phyloP scores from a whole-genome alignment of 2,888 invertebrate genomes.

The Dicyrtoma fusca region DNA sequence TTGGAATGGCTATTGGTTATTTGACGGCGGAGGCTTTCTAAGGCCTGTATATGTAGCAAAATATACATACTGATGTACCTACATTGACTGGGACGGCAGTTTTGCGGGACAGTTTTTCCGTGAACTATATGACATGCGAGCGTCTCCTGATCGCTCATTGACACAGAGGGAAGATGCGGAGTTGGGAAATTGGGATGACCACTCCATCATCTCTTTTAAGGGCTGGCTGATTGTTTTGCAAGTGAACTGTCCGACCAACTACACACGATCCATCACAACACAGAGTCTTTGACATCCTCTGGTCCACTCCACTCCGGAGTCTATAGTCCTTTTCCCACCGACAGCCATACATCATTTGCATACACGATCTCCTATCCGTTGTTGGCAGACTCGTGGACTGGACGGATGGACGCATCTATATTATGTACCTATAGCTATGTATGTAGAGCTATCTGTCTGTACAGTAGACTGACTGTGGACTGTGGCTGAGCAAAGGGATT shows the following conservation, averaged over 20 bases:
- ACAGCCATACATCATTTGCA: no score
- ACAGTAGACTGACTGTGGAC: no score
- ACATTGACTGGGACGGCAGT: no score
- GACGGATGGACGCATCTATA: no score
- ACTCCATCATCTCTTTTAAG: constrained; percentile 36
- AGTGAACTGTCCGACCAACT: constrained; percentile 38
- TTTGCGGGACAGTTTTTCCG: background rate
- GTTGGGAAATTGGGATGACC: constrained; percentile 26
- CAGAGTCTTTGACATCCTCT: constrained; percentile 31
- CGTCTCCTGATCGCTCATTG: constrained; percentile 33
- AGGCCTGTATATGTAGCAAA: no score
- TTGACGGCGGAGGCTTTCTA: no score
- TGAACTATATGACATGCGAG: constrained; percentile 14
- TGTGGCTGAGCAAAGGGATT: no score
- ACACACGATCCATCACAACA: constrained; percentile 49
- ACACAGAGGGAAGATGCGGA: constrained; percentile 29
- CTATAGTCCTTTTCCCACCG: background rate
- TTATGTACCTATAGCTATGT: no score
- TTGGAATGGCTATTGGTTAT: no score
- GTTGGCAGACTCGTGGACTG: no score
- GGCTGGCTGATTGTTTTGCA: constrained; percentile 27
- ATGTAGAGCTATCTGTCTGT: background rate
- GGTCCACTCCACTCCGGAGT: background rate
- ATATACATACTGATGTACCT: no score
- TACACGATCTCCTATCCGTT: background rate